Evolutionary conservation across 2,797 vertebrate genomes (phyloP).

Genomic region (Crossoptilon crossoptilon): DNA sequence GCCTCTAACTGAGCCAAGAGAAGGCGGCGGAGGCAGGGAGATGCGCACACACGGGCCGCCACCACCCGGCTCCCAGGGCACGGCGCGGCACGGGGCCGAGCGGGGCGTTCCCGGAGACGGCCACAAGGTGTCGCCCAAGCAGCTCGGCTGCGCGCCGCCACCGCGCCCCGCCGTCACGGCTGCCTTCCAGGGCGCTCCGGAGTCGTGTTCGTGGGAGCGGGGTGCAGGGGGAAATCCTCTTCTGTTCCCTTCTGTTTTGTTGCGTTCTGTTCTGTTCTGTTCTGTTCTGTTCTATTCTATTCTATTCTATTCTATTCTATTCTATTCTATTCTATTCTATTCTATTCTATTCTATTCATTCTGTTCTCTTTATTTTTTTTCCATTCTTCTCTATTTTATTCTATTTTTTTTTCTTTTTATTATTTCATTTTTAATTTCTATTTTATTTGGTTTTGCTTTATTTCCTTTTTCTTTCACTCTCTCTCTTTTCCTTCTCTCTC

Average conservation of each 20-base stretch:
- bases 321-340: neutral
- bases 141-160: conserved; percentile 67
- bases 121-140: conserved; percentile 85
- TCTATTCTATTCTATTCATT: neutral
- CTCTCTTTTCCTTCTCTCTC: neutral
- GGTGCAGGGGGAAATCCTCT: no score
- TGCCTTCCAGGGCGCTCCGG: neutral
- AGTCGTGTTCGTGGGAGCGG: no score
- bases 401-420: no score
- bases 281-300: neutral
- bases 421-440: no score
- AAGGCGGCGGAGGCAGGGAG: neutral
- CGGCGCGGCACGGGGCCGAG: neutral
- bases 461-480: no score
- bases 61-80: neutral
- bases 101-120: conserved; percentile 55
- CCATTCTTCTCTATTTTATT: no score
- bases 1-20: neutral
- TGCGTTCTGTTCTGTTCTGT: neutral
- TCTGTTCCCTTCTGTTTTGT: neutral
- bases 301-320: neutral
- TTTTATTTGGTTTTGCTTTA: no score
- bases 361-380: neutral
- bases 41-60: neutral
- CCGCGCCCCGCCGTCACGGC: neutral